Base-by-base conservation (phyloP, 1,140 invertebrate species). In the Frieseomelitta varia region DNA sequence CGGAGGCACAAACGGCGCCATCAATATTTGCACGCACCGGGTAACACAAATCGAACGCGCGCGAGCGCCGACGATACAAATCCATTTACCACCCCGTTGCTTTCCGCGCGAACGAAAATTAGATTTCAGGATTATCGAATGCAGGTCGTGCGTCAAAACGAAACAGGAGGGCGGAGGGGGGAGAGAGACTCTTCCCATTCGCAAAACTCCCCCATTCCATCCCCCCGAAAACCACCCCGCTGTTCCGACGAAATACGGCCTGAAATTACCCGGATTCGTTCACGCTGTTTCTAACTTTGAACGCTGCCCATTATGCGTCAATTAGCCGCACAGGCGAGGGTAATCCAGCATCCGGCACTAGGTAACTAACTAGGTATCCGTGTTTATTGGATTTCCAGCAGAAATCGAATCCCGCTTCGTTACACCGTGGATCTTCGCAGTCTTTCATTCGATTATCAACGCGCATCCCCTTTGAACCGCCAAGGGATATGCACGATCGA, bases 41-140 rank as follows among this genome's bases (percentile, higher is more conserved):
- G 39, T 8, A 58, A 69, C 74, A 80, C 56, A 85, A 85, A 85
- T n/a, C 34, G 71, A 51, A 72, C 82, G 63, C 15, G 8, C 68
- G 47, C 67, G 51, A 30, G 30, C 30, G 30, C 30, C 30, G 34
- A 11, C 58, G 61, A 63, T 63, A 63, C 61, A 63, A 63, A 63
- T 63, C 61, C 61, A 27, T 63, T 63, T 63, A 63, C 61, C 61
- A 27, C n/a, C 2, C 30, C n/a, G 1, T 63, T 27, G 61, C n/a
- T 14, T 1, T 63, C 4, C 63, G 15, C 63, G 63, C 39, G 56
- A 21, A 30, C 68, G 82, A 17, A 58, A 84, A 84, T 80, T 84
- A 80, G 77, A 84, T 80, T 84, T 80, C 77, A 51, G 69, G 27
- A 84, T 79, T 74, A 84, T 74, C 68, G 69, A 47, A 67, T 73